Conservation (phyloP, 2,888 invertebrate genomes). For the Dryococelus australis region DNA sequence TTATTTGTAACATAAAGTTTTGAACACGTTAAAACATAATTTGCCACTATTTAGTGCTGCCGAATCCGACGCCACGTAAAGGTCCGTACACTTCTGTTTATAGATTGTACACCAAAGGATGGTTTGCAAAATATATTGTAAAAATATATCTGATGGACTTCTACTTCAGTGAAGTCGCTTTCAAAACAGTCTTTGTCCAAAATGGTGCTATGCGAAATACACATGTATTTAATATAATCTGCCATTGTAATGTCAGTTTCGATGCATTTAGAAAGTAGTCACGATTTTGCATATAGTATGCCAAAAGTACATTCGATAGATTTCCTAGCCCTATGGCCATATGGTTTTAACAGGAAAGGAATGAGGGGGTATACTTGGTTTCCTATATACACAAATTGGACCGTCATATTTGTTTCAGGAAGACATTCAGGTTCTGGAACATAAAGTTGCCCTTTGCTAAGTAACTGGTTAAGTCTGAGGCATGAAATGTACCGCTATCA, state of each 20-base stretch:
- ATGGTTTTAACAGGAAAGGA: constrained; percentile 11
- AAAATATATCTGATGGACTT: background rate
- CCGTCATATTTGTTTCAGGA: constrained; percentile 43
- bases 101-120: background rate
- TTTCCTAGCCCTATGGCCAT: constrained; percentile 30
- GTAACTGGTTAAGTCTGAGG: constrained; percentile 44
- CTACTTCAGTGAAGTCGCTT: background rate
- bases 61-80: background rate
- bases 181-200: constrained; percentile 35
- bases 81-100: background rate
- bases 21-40: background rate
- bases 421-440: constrained; percentile 44
- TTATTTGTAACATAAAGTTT: no score
- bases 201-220: constrained; percentile 38
- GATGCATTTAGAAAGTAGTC: constrained; percentile 38
- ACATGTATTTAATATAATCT: constrained; percentile 33
- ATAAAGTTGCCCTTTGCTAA: constrained; percentile 40
- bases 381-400: constrained; percentile 40
- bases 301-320: constrained; percentile 37
- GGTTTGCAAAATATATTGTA: constrained; percentile 12
- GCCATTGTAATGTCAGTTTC: constrained; percentile 36
- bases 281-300: constrained; percentile 38
- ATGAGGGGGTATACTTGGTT: constrained; percentile 39
- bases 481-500: constrained; percentile 49
- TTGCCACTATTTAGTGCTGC: background rate